These are phyloP conservation scores for Athripsodes cinereus DNA, from an alignment of 2,888 invertebrate genomes.

Conservation along the genomic window DNA sequence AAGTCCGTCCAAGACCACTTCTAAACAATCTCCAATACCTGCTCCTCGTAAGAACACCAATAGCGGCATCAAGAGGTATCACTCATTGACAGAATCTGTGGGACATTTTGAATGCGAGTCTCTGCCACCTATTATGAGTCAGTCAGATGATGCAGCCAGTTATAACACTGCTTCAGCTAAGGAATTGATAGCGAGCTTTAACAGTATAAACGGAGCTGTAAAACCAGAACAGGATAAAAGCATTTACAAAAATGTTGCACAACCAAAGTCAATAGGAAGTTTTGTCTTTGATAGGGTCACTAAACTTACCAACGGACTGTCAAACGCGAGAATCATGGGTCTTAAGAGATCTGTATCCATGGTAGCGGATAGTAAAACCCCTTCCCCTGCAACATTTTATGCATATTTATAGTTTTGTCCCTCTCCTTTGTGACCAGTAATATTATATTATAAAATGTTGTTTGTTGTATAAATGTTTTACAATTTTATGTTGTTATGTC, in stretches of 20 bases:
- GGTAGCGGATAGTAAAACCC: conserved; percentile 18
- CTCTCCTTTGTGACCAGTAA: neutral
- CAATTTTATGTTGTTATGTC: neutral
- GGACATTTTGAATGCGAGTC: neutral
- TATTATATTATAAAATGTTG: neutral
- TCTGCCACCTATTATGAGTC: conserved; percentile 7
- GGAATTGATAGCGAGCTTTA: conserved; percentile 20
- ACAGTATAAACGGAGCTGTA: conserved; percentile 9
- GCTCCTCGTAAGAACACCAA: neutral
- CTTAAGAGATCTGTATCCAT: conserved; percentile 22
- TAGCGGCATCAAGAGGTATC: conserved; percentile 11
- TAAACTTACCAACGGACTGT: conserved; percentile 20
- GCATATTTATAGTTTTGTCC: conserved; percentile 22
- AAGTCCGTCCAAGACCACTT: neutral
- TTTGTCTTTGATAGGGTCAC: conserved; percentile 25
- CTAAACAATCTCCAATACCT: neutral
- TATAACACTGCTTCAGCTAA: conserved; percentile 13
- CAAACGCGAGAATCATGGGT: conserved; percentile 10
- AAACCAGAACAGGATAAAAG: neutral
- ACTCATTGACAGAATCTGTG: conserved; percentile 8
- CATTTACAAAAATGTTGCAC: neutral
- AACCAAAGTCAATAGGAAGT: conserved; percentile 20
- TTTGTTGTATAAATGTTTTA: neutral
- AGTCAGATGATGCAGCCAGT: conserved; percentile 9
- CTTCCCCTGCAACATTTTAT: conserved; percentile 14